These are phyloP conservation scores for Habroteleia sp. DNA, from an alignment of 2,888 invertebrate genomes.

Conservation along the genomic window DNA sequence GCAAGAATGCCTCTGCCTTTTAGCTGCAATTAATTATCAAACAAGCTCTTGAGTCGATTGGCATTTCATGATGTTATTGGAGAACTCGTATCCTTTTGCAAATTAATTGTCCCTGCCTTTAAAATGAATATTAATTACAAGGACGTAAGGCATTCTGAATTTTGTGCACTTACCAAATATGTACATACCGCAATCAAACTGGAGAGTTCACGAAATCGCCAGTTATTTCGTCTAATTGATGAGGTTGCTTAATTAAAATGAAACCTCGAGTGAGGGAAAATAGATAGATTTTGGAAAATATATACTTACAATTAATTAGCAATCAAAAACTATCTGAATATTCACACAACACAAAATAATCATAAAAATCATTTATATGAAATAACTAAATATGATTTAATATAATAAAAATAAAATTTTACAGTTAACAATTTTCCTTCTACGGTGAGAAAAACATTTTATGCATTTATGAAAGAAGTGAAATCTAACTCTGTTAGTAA, in stretches of 20 bases:
- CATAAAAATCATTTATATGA: no score
- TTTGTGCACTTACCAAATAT: constrained; percentile 16
- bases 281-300: not conserved
- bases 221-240: constrained; percentile 10
- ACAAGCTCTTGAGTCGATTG: not conserved
- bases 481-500: no score
- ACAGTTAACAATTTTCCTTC: no score
- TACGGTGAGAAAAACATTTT: no score
- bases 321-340: not conserved
- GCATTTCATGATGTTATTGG: not conserved
- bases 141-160: constrained; percentile 4
- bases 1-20: not conserved
- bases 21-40: not conserved
- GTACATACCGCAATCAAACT: constrained; percentile 1
- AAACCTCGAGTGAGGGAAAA: not conserved
- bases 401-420: no score
- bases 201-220: constrained; percentile 5
- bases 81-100: constrained; percentile 1
- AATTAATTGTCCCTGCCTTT: constrained; percentile 14
- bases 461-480: no score
- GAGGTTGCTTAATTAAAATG: constrained; percentile 7
- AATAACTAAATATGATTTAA: no score
- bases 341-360: no score
- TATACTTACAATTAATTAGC: constrained; percentile 1
- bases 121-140: constrained; percentile 19